Percentiles rank a stretch among this genome's conserved stretches.
Evolutionary conservation across 2,797 vertebrate species (phyloP).

Genomic region (Lepus oiostolus): DNA sequence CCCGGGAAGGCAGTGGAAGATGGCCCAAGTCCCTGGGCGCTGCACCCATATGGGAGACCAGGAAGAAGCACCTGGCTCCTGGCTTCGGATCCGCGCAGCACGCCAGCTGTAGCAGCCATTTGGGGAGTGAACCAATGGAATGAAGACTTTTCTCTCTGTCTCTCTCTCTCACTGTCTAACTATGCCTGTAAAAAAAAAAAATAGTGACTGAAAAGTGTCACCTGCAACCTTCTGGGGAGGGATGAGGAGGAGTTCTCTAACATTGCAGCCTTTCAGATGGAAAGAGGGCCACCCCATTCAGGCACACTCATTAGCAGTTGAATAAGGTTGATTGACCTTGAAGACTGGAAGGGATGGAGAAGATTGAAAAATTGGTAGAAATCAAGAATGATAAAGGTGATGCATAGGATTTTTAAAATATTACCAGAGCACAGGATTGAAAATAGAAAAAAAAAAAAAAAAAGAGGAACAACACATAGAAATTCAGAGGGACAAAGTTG

Average conservation of each 20-base stretch:
- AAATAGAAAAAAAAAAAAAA: neutral
- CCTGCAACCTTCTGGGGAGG: neutral
- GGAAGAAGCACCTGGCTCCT: too few relatives aligned
- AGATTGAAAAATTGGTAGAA: neutral
- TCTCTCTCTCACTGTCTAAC: too few relatives aligned
- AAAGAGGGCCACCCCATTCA: neutral
- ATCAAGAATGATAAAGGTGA: neutral
- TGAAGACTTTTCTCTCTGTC: too few relatives aligned
- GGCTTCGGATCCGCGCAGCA: too few relatives aligned
- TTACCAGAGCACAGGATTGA: neutral
- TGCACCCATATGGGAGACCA: too few relatives aligned
- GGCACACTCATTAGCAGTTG: too few relatives aligned
- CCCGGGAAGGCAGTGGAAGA: too few relatives aligned
- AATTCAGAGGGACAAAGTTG: neutral
- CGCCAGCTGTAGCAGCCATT: too few relatives aligned
- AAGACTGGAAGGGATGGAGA: neutral
- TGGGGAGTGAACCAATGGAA: too few relatives aligned
- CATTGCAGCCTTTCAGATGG: neutral
- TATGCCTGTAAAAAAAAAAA: too few relatives aligned
- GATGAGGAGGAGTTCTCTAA: neutral
- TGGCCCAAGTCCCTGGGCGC: too few relatives aligned
- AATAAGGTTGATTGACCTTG: neutral
- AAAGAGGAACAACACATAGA: neutral
- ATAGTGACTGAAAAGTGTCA: neutral
- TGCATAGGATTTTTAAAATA: neutral